Evolutionary conservation across 2,113 vertebrate species (phyloP).

Genomic region (Channa maculata): DNA sequence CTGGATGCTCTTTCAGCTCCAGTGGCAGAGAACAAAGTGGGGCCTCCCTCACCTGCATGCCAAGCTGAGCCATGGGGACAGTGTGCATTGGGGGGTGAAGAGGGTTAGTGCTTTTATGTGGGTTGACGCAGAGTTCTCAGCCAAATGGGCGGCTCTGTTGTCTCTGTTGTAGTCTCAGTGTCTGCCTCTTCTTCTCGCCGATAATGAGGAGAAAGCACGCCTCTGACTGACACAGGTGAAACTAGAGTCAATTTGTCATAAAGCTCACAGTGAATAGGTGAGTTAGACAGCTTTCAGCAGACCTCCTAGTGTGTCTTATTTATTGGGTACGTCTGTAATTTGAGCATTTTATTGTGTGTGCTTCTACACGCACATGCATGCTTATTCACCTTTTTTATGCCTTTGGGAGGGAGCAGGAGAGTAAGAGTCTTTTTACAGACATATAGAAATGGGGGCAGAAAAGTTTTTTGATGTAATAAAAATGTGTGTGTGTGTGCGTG

Average conservation of each 20-base stretch:
- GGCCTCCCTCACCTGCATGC: slow-evolving; percentile 66
- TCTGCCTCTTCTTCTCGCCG: slow-evolving; percentile 45
- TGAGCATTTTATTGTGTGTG: slow-evolving; percentile 66
- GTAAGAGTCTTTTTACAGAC: slow-evolving; percentile 22
- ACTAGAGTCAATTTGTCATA: slow-evolving; percentile 77
- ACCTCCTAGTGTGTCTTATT: slow-evolving; percentile 75
- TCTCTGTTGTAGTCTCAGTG: slow-evolving; percentile 46
- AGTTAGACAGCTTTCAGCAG: slow-evolving; percentile 68
- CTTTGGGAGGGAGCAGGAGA: slow-evolving; percentile 30
- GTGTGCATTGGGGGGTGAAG: not conserved
- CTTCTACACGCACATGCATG: slow-evolving; percentile 48
- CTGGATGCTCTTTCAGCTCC: slow-evolving; percentile 67
- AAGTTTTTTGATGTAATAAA: slow-evolving; percentile 61
- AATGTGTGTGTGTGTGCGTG: slow-evolving; percentile 16
- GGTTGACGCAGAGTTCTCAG: slow-evolving; percentile 60
- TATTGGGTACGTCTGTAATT: slow-evolving; percentile 77
- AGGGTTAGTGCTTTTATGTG: slow-evolving; percentile 71
- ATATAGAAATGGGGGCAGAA: not conserved
- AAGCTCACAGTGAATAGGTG: slow-evolving; percentile 52
- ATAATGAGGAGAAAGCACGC: slow-evolving; percentile 64
- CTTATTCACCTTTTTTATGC: slow-evolving; percentile 53
- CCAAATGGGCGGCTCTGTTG: slow-evolving; percentile 60
- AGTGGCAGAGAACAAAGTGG: slow-evolving; percentile 73
- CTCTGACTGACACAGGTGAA: slow-evolving; percentile 75
- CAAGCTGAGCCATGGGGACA: slow-evolving; percentile 41